Base-by-base conservation (phyloP, 2,113 vertebrate genomes). In the Hiodon tergisus region DNA sequence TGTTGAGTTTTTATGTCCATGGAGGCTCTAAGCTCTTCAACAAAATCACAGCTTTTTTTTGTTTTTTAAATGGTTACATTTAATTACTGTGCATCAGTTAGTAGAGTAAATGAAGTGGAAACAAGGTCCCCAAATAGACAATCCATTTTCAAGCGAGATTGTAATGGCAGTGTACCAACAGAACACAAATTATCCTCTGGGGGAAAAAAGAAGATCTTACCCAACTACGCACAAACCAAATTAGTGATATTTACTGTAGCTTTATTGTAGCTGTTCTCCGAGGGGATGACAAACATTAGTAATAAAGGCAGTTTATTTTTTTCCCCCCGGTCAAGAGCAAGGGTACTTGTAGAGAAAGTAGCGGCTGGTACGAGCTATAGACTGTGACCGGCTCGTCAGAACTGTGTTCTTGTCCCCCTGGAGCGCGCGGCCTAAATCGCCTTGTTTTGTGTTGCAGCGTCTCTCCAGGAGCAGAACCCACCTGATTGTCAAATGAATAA, bases 401-500 rank as follows among this genome's bases (percentile, higher is more conserved):
- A 31, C 13, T 58, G 69, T 58, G 10, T 16, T 8, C 4, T 9
- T 60, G 61, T 4, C 69, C 31, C 46, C 1, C 6, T 9, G 54
- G n/a, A 47, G 59, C 67, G 48, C 14, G 57, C 52, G 53, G 8
- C 61, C 72, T 5, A 10, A 16, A 14, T 61, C 17, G 54, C 14
- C n/a, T 54, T 81, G 0, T 8, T 9, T 57, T 16, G 75, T 0
- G 52, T 50, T 3, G 7, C 91, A 98, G 95, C 89, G 84, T 76
- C 81, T 88, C 84, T 86, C 82, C 92, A 94, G 90, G 87, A 90
- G 89, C 87, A 89, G 89, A 88, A 72, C 87, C 81, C 82, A 88
- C 88, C 85, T 83, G 84, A 87, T 87, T 90, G 86, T 92, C 95
- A 89, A 69, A 98, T 98, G 96, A 96, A 96, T 92, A 94, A 95